phyloP scores from a whole-genome alignment of 2,113 vertebrate species.

The Arothron firmamentum region DNA sequence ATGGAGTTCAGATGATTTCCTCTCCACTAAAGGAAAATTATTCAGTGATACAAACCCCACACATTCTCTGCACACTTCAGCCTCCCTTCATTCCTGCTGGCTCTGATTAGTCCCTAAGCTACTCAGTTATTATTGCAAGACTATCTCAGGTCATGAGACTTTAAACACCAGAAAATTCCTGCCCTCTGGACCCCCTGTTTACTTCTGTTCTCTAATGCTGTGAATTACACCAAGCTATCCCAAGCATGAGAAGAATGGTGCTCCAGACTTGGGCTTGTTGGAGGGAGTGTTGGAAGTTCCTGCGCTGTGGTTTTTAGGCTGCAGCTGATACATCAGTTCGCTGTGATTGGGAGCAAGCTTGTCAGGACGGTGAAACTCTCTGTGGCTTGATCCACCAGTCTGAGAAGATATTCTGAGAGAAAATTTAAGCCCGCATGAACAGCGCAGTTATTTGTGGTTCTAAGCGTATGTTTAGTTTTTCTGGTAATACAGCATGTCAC shows the following conservation, averaged over 20 bases:
- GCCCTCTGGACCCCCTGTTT: constrained; percentile 42
- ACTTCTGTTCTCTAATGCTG: constrained; percentile 36
- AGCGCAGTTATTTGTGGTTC: constrained; percentile 5
- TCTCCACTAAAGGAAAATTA: not conserved
- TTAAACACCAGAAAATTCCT: constrained; percentile 57
- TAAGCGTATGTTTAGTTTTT: not conserved
- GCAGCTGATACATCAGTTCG: constrained; percentile 8
- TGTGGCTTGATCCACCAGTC: constrained; percentile 16
- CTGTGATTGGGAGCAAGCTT: constrained; percentile 9
- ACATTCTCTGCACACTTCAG: constrained; percentile 19
- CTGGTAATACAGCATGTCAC: not conserved
- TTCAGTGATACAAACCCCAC: not conserved
- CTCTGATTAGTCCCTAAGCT: constrained; percentile 38
- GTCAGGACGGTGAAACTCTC: constrained; percentile 8
- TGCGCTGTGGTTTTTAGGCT: constrained; percentile 20
- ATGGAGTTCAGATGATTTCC: not conserved
- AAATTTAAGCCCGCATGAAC: constrained; percentile 4
- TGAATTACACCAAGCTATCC: constrained; percentile 38
- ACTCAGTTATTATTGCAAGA: constrained; percentile 53
- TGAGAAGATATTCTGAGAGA: not conserved
- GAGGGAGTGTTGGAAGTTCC: constrained; percentile 21
- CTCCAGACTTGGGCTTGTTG: constrained; percentile 17
- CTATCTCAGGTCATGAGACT: constrained; percentile 59
- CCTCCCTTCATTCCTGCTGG: constrained; percentile 37
- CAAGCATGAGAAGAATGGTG: constrained; percentile 55